These are phyloP conservation scores for Murina feae DNA, from an alignment of 2,113 vertebrate species.

Conservation along the genomic window DNA sequence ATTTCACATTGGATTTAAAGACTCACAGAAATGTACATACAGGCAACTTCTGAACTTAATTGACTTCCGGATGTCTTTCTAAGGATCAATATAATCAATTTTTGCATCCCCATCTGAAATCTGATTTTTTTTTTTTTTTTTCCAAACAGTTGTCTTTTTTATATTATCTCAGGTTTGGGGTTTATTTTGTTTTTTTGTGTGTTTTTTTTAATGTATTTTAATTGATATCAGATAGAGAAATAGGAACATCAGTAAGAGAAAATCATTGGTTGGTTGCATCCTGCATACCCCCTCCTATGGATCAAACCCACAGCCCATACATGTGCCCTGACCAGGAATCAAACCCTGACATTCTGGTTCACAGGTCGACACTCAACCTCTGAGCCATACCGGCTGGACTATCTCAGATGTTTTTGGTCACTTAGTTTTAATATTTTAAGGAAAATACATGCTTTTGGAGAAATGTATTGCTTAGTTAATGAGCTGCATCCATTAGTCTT, in stretches of 20 bases:
- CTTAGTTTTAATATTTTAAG: neutral
- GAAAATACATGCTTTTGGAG: neutral
- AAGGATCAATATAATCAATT: neutral
- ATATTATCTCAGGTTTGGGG: neutral
- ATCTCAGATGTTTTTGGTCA: neutral
- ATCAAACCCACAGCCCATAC: too few species aligned
- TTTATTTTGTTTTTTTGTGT: neutral
- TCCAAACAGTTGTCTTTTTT: neutral
- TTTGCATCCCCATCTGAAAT: slow-evolving; percentile 16
- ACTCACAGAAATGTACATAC: neutral
- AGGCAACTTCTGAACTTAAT: neutral
- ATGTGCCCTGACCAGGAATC: too few species aligned
- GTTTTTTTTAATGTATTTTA: neutral
- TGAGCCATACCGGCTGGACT: too few species aligned
- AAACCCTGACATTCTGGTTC: too few species aligned
- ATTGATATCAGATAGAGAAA: too few species aligned
- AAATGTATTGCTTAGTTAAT: neutral
- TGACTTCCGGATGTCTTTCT: neutral
- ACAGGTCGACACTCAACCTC: too few species aligned
- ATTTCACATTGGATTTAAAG: slow-evolving; percentile 7
- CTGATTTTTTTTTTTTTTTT: neutral
- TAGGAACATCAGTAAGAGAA: too few species aligned
- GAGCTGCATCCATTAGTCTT: neutral
- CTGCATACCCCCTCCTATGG: too few species aligned
- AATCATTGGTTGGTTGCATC: too few species aligned